Evolutionary conservation across 2,797 vertebrate genomes (phyloP).

Genomic region (Trachops cirrhosus): DNA sequence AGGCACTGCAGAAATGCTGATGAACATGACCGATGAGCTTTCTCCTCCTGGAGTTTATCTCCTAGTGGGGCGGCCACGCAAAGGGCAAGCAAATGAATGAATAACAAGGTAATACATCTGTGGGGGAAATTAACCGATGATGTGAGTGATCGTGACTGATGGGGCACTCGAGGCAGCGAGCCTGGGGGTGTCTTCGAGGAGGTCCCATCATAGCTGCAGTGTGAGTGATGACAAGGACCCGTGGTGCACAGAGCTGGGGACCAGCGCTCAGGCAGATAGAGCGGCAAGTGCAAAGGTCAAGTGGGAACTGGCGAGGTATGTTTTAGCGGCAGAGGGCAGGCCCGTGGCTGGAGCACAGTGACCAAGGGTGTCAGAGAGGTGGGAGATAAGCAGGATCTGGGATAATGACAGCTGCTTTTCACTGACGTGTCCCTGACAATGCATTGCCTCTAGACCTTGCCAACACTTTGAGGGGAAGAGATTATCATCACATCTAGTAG

Average conservation of each 20-base stretch:
- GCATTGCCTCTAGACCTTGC: accelerated
- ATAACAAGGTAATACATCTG: not conserved
- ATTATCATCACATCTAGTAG: not conserved
- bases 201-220: not conserved
- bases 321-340: not conserved
- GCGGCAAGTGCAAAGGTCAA: not conserved
- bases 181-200: not conserved
- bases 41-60: not conserved
- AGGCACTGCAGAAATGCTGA: not conserved
- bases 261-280: not conserved
- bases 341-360: not conserved
- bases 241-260: not conserved
- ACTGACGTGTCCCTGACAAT: not conserved
- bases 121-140: not conserved
- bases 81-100: not conserved
- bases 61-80: not conserved
- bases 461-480: not conserved
- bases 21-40: not conserved
- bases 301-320: not conserved
- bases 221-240: not conserved
- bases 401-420: not conserved
- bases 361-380: not conserved
- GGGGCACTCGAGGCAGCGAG: no score
- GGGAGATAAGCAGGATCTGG: not conserved
- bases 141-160: not conserved